phyloP scores from a whole-genome alignment of 2,888 invertebrate species.

The Gibbula magus region DNA sequence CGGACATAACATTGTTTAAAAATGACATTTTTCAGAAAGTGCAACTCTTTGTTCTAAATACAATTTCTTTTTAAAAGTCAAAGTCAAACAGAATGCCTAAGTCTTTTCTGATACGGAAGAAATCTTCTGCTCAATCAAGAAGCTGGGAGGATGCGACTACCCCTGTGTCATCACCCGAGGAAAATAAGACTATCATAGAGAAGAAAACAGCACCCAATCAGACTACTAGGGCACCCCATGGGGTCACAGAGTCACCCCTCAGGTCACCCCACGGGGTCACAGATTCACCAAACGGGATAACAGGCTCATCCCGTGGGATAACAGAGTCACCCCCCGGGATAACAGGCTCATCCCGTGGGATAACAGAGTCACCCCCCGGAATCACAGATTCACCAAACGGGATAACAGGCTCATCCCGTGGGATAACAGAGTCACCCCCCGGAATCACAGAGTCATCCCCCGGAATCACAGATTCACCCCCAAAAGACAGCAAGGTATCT shows the following conservation, averaged over 20 bases:
- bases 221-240: background rate
- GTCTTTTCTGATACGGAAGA: constrained; percentile 38
- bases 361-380: too few relatives aligned
- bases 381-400: background rate
- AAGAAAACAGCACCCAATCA: too few relatives aligned
- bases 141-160: background rate
- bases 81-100: constrained; percentile 32
- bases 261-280: background rate
- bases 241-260: background rate
- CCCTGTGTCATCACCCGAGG: background rate
- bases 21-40: background rate
- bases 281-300: background rate
- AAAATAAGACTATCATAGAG: background rate
- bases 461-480: too few relatives aligned
- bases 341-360: too few relatives aligned
- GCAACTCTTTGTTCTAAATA: background rate
- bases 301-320: background rate
- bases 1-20: too few relatives aligned
- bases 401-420: background rate
- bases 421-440: too few relatives aligned
- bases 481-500: too few relatives aligned
- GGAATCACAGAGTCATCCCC: too few relatives aligned
- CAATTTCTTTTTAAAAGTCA: background rate
- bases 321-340: background rate
- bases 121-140: background rate